A percentile compares a stretch with the other conserved stretches of the same genome.
Conservation (phyloP, 1,140 invertebrate genomes). For the Diabrotica virgifera region DNA sequence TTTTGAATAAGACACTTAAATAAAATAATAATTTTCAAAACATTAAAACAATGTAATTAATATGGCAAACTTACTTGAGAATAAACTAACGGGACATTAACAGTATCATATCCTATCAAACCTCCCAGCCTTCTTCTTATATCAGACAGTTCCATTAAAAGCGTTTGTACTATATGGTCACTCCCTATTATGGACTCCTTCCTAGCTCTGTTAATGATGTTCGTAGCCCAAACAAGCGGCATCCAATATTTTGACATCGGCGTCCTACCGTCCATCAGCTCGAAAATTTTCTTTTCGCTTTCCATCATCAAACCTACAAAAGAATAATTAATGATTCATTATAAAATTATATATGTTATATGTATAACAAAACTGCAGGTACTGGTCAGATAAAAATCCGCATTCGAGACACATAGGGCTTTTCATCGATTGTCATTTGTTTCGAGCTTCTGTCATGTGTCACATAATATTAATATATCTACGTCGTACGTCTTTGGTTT, state of each 20-base stretch:
- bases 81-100: slow-evolving; percentile 95
- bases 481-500: no score
- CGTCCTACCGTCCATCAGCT: slow-evolving; percentile 80
- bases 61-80: slow-evolving; percentile 78
- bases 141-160: slow-evolving; percentile 78
- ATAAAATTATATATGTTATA: no score
- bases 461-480: no score
- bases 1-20: no score
- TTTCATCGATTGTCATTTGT: no score
- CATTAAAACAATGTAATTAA: no score
- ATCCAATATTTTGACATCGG: slow-evolving; percentile 93
- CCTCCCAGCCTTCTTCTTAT: slow-evolving; percentile 75
- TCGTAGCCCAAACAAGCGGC: slow-evolving; percentile 87
- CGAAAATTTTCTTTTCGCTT: slow-evolving; percentile 85
- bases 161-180: slow-evolving; percentile 84
- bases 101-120: slow-evolving; percentile 91
- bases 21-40: no score
- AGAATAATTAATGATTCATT: no score
- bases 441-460: no score
- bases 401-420: no score
- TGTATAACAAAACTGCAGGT: no score
- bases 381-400: no score
- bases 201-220: slow-evolving; percentile 81
- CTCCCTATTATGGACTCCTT: slow-evolving; percentile 77
- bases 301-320: slow-evolving; percentile 81